Percentiles rank a stretch among this genome's conserved stretches.
These are phyloP conservation scores for Cerceris rybyensis DNA, from an alignment of 2,888 invertebrate species.

Conservation along the genomic window DNA sequence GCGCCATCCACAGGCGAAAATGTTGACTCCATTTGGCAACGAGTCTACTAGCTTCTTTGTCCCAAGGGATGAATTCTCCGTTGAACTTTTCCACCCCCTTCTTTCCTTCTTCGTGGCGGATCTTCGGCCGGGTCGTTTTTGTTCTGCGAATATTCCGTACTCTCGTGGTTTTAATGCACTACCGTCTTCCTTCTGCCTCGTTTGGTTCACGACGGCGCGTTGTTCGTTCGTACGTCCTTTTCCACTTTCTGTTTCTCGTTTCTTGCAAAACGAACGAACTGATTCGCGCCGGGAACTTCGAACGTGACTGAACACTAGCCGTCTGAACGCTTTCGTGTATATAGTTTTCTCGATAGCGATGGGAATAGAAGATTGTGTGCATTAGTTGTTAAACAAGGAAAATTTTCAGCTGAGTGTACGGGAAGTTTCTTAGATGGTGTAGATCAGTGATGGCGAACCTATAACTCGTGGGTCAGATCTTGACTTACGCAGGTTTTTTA, in stretches of 20 bases:
- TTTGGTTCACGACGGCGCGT: not conserved
- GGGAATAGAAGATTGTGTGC: not conserved
- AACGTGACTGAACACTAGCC: too few relatives aligned
- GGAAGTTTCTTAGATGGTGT: too few relatives aligned
- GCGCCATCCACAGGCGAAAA: conserved; percentile 35
- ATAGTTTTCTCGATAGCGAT: not conserved
- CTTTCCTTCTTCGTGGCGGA: conserved; percentile 18
- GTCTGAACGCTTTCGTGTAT: too few relatives aligned
- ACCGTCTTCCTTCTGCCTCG: not conserved
- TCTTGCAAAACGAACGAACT: too few relatives aligned
- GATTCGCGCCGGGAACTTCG: too few relatives aligned
- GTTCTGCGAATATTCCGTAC: conserved; percentile 29
- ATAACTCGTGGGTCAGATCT: too few relatives aligned
- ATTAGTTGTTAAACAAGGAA: too few relatives aligned
- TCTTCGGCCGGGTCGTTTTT: conserved; percentile 48
- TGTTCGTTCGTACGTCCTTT: too few relatives aligned
- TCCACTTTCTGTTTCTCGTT: too few relatives aligned
- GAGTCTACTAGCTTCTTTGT: conserved; percentile 36
- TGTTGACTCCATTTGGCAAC: conserved; percentile 59
- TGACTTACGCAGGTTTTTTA: too few relatives aligned
- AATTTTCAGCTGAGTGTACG: too few relatives aligned
- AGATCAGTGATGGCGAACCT: too few relatives aligned
- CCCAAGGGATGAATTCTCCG: conserved; percentile 31
- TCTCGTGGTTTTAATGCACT: conserved; percentile 37
- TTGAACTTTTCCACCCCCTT: conserved; percentile 28